Conservation (phyloP, 2,888 invertebrate species). For the Amphipyra tragopoginis region DNA sequence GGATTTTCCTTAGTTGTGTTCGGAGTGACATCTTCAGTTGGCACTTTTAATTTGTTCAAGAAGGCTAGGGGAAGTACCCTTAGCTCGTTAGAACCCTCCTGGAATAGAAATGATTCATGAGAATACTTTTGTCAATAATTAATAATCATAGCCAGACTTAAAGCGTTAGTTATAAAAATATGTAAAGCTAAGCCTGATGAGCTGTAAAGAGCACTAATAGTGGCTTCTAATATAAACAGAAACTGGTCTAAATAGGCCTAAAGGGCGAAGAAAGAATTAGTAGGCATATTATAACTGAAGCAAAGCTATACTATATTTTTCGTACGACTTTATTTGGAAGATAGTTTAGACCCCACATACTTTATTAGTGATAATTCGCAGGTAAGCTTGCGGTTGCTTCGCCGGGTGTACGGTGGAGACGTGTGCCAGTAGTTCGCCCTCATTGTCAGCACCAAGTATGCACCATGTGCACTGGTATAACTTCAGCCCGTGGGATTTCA, state of each 20-base stretch:
- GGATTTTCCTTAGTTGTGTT: constrained; percentile 69
- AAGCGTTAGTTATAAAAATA: neutral
- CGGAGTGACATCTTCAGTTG: constrained; percentile 64
- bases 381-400: constrained; percentile 79
- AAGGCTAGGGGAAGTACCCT: constrained; percentile 80
- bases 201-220: too few relatives aligned
- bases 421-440: constrained; percentile 76
- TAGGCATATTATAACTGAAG: too few relatives aligned
- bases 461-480: constrained; percentile 86
- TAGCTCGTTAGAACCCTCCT: constrained; percentile 75
- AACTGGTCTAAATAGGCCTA: too few relatives aligned
- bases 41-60: constrained; percentile 72
- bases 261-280: too few relatives aligned
- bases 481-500: constrained; percentile 79
- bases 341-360: constrained; percentile 55
- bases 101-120: constrained; percentile 57
- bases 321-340: neutral
- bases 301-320: neutral
- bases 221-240: too few relatives aligned
- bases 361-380: constrained; percentile 78
- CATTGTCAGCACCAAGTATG: constrained; percentile 77
- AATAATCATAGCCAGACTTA: neutral
- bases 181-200: too few relatives aligned
- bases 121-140: neutral
- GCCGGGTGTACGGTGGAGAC: constrained; percentile 80